phyloP scores from a whole-genome alignment of 2,888 invertebrate genomes.

The Acronicta aceris region DNA sequence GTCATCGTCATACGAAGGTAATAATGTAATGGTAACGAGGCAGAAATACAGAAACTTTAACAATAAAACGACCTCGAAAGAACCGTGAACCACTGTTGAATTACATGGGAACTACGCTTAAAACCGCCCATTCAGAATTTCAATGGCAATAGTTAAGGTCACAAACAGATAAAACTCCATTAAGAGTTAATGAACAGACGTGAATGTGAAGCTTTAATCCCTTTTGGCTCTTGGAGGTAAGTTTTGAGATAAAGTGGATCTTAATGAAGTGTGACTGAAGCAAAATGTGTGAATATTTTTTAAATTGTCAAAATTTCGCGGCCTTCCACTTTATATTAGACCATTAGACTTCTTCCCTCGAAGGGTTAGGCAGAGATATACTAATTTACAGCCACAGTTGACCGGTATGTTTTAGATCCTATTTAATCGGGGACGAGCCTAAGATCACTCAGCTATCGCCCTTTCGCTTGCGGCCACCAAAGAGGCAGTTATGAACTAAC shows the following conservation, averaged over 20 bases:
- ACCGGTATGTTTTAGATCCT: no score
- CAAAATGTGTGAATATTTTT: background rate
- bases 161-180: slow-evolving; percentile 18
- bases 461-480: no score
- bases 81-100: slow-evolving; percentile 23
- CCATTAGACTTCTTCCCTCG: no score
- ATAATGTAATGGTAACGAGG: slow-evolving; percentile 30
- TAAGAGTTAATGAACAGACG: slow-evolving; percentile 25
- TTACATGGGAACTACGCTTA: slow-evolving; percentile 45
- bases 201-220: slow-evolving; percentile 10
- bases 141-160: slow-evolving; percentile 47
- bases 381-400: no score
- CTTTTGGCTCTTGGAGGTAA: background rate
- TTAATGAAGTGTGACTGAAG: background rate
- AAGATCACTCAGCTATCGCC: no score
- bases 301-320: no score
- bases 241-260: background rate
- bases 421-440: no score
- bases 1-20: slow-evolving; percentile 5
- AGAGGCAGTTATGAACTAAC: slow-evolving; percentile 5
- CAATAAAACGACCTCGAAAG: slow-evolving; percentile 49
- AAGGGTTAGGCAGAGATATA: no score
- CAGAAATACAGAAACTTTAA: slow-evolving; percentile 32
- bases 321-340: no score
- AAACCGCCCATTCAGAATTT: slow-evolving; percentile 39